Evolutionary conservation across 2,797 vertebrate species (phyloP), one percentile per base, ranked within the genome.

Genomic region (Amazona finschi): DNA sequence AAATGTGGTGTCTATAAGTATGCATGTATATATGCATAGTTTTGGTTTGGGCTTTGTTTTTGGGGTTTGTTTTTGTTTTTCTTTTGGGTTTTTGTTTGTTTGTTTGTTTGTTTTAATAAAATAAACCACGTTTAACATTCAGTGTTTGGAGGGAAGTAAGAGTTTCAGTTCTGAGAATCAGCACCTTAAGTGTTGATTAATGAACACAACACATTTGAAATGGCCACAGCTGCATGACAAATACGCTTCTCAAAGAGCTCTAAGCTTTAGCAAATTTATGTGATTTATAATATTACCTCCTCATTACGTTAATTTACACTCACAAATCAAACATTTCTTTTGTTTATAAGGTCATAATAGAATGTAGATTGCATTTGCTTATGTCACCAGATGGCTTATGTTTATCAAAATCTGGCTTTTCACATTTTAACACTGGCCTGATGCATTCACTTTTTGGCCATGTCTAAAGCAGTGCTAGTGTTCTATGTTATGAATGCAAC

Each of bases 331-430:
- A 72, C 43, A 62, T 78, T 89, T 85, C 14, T 85, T 87, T 86
- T 77, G 28, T 83, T 94, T 83, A 78, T 79, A 89, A 77, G 82
- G 82, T 94, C 76, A 44, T 83, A 84, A 80, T 70, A 85, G 30
- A 70, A 84, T 38, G 21, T 8, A 72, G 78, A 89, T 87, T 78
- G 16, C 58, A 57, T 85, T 94, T 74, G 53, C 82, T 93, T 87
- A 46, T 89, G 75, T 94, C 87, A 91, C 87, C 89, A 92, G 53
- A 73, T 89, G 84, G 76, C n/a, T 92, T 77, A 43, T 50, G 33
- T 86, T 93, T 89, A 62, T 70, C 73, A 88, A 88, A 92, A 75
- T 52, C 46, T 85, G 60, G 0, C 53, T 87, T 94, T 91, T 72
- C 57, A 43, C 43, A 22, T 49, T 66, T 33, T 87, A 72, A 58